phyloP scores from a whole-genome alignment of 2,797 vertebrate genomes.

The Huso huso region DNA sequence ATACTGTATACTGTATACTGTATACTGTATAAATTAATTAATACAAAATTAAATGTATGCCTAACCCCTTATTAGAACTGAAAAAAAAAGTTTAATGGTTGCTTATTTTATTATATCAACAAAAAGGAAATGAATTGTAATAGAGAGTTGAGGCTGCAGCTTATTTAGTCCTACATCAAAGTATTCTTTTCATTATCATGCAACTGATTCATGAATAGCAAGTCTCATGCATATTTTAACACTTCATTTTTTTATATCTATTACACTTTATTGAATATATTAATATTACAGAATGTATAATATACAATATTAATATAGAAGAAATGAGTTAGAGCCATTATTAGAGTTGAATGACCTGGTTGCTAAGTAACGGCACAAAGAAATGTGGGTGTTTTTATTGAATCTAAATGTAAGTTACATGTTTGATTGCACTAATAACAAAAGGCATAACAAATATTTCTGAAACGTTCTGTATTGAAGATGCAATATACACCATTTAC shows the following conservation, averaged over 20 bases:
- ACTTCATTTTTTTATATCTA: conserved; percentile 18
- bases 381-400: conserved; percentile 24
- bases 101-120: no score
- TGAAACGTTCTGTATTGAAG: no score
- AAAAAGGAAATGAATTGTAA: no score
- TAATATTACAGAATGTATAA: conserved; percentile 52
- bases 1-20: no score
- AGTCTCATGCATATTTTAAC: conserved; percentile 50
- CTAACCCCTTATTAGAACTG: no score
- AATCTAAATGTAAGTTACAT: no score
- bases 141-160: conserved; percentile 29
- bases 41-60: no score
- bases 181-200: conserved; percentile 34
- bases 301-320: conserved; percentile 41
- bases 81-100: no score
- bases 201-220: conserved; percentile 41
- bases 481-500: no score
- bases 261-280: conserved; percentile 54
- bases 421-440: no score
- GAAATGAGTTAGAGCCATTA: conserved; percentile 41
- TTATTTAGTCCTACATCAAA: conserved; percentile 33
- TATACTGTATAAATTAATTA: no score
- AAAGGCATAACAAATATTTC: no score
- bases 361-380: conserved; percentile 61
- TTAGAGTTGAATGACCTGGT: conserved; percentile 57